A percentile compares a stretch with the other conserved stretches of the same genome.
These are phyloP conservation scores for Otis tarda DNA, from an alignment of 2,113 vertebrate genomes.

Conservation along the genomic window DNA sequence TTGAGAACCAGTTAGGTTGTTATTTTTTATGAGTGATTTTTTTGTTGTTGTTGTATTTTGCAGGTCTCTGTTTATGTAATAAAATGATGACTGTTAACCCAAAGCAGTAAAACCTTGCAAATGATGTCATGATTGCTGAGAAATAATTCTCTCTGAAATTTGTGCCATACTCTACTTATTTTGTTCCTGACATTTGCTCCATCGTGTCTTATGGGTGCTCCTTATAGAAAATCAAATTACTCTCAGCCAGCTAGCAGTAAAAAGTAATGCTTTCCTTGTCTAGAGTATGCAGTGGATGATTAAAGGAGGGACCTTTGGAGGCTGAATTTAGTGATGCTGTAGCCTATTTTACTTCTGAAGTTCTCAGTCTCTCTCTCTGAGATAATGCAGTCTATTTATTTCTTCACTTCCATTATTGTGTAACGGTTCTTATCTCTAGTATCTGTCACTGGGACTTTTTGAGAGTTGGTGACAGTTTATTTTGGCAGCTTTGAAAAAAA, in stretches of 20 bases:
- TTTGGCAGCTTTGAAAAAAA: background rate
- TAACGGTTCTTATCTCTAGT: background rate
- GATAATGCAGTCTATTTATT: background rate
- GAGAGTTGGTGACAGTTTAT: background rate
- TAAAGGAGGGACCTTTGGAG: background rate
- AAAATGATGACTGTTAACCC: background rate
- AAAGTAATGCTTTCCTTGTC: background rate
- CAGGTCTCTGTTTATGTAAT: background rate
- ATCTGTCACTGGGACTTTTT: background rate
- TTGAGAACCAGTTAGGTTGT: background rate
- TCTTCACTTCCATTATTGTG: background rate
- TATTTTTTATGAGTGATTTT: background rate
- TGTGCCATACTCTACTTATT: background rate
- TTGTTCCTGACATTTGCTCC: constrained; percentile 20
- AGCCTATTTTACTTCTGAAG: background rate
- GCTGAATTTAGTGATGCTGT: background rate
- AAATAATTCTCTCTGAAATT: constrained; percentile 19
- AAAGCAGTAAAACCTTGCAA: background rate
- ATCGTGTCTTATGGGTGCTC: background rate
- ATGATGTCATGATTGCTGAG: background rate
- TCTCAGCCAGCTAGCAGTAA: background rate
- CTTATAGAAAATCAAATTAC: background rate
- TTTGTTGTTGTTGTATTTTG: background rate
- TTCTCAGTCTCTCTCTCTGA: background rate
- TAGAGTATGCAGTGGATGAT: background rate